phyloP scores from a whole-genome alignment of 1,140 invertebrate genomes.

The Hylyphantes graminicola region DNA sequence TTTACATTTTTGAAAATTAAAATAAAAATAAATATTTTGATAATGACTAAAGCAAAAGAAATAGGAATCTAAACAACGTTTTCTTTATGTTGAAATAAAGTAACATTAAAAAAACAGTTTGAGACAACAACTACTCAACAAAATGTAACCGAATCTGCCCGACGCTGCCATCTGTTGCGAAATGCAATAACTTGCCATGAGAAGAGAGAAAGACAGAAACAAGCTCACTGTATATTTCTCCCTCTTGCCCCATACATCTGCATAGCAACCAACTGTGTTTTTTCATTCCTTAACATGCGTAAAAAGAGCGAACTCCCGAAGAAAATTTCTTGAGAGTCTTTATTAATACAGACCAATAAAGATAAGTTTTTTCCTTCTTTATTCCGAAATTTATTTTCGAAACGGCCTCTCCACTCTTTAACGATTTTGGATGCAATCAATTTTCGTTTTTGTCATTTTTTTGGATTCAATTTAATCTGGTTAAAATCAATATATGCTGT shows the following conservation, averaged over 20 bases:
- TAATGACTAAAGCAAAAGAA: too few species aligned
- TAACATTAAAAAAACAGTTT: too few species aligned
- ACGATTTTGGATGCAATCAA: constrained; percentile 26
- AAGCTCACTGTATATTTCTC: neutral
- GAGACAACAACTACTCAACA: too few species aligned
- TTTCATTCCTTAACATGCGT: constrained; percentile 4
- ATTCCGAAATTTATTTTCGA: neutral
- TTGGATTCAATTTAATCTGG: constrained; percentile 6
- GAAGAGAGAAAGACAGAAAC: constrained; percentile 12
- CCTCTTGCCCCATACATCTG: neutral
- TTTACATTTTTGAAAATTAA: too few species aligned
- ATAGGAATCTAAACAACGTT: too few species aligned
- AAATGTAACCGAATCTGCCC: too few species aligned
- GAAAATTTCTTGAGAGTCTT: constrained; percentile 11
- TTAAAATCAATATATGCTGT: constrained; percentile 10
- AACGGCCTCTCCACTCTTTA: neutral
- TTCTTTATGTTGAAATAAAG: too few species aligned
- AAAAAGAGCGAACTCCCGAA: neutral
- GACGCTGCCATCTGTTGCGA: neutral
- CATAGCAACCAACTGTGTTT: constrained; percentile 12
- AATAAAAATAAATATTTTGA: too few species aligned
- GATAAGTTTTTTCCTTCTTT: neutral
- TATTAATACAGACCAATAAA: constrained; percentile 27
- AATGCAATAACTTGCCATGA: constrained; percentile 54
- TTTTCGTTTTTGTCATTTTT: constrained; percentile 20